These are phyloP conservation scores for Carcharodon carcharias DNA, from an alignment of 2,797 vertebrate species.

Conservation along the genomic window DNA sequence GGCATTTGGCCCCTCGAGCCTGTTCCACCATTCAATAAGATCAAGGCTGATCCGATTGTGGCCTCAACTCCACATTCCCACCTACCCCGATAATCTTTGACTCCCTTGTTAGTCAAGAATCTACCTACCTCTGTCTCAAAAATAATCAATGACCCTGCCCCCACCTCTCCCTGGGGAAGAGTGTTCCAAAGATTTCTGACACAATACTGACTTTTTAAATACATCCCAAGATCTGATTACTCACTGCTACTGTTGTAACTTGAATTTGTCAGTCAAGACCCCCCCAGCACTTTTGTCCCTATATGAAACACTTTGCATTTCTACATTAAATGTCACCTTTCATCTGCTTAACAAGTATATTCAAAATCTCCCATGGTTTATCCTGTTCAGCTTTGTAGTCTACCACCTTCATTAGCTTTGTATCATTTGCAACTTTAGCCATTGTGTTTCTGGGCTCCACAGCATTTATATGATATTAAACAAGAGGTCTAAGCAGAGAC, in stretches of 20 bases:
- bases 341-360: not conserved
- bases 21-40: too few relatives aligned
- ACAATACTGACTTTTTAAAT: not conserved
- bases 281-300: not conserved
- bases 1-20: too few relatives aligned
- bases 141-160: too few relatives aligned
- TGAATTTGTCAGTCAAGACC: not conserved
- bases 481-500: not conserved
- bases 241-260: not conserved
- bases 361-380: not conserved
- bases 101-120: too few relatives aligned
- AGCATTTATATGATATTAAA: not conserved
- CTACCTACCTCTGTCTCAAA: too few relatives aligned
- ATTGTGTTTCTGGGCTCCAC: not conserved
- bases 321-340: not conserved
- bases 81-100: too few relatives aligned
- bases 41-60: too few relatives aligned
- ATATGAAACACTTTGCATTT: not conserved
- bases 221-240: not conserved
- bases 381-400: not conserved
- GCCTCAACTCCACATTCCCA: too few relatives aligned
- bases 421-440: not conserved
- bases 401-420: not conserved
- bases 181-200: too few relatives aligned
- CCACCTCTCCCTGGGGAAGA: too few relatives aligned